Base-by-base conservation (phyloP, 2,888 invertebrate genomes). In the Petrophora chlorosata region DNA sequence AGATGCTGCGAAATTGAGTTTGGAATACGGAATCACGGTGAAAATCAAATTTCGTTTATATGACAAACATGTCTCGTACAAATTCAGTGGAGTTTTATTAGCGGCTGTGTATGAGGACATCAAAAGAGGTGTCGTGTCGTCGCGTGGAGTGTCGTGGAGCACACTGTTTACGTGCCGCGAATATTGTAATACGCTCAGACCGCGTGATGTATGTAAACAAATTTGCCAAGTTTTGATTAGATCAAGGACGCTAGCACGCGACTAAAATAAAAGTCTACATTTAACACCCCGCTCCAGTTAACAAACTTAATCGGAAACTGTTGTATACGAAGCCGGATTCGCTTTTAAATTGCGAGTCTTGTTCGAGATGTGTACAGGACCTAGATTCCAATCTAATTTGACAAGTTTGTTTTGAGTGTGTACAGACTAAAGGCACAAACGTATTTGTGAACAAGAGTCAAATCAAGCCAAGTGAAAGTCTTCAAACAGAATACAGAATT, bases 171-270 rank as follows among this genome's bases (percentile, higher is more conserved):
- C 87, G 87, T 87, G 88, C 78, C 64, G 72, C 65, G 87, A 85
- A 86, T 86, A 82, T 74, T 63, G 65, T 70, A 65, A 72, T 73
- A 72, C 65, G 66, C 62, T 41, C 64, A 67, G 53, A 64, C 64
- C 57, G 60, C 68, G 70, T 77, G 72, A 80, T 79, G 73, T 83
- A 82, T 82, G 84, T 84, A 86, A 87, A 83, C 85, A 86, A 82
- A 86, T 85, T 89, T 82, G 74, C 75, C 73, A 84, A 83, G 77
- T 85, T 86, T 82, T 86, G 85, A 87, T 85, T 83, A 80, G 77
- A 88, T 86, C 83, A 81, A 76, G 72, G 64, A 70, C 58, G 58
- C 58, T 59, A 56, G 70, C 71, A 80, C 79, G 79, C 77, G 79
- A 76, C 73, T 56, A 55, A 78, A 80, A 82, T 83, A 79, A 78